phyloP scores from a whole-genome alignment of 2,797 vertebrate species.

The Notoglanidium macrostoma region DNA sequence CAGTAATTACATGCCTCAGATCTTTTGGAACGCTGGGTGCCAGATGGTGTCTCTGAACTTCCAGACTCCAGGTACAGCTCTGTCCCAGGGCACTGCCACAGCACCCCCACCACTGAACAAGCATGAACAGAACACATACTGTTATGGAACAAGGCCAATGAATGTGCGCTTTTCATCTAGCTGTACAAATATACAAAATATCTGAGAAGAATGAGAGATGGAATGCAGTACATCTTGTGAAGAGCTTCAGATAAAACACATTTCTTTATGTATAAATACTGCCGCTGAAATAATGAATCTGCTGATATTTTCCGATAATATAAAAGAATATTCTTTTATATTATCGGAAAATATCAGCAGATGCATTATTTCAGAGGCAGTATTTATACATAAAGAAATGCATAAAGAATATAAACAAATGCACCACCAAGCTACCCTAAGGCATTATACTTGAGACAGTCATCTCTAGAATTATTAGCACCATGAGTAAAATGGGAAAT shows the following conservation, averaged over 20 bases:
- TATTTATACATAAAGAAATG: slow-evolving; percentile 1
- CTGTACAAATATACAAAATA: neutral
- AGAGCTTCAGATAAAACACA: neutral
- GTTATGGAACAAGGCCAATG: slow-evolving; percentile 21
- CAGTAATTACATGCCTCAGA: slow-evolving; percentile 99
- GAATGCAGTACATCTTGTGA: neutral
- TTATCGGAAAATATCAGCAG: neutral
- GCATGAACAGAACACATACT: slow-evolving; percentile 11
- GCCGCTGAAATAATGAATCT: too few species aligned
- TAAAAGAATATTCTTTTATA: neutral
- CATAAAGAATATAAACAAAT: slow-evolving; percentile 4
- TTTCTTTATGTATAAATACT: neutral
- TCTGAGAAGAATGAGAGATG: neutral
- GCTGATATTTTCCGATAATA: neutral
- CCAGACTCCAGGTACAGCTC: slow-evolving; percentile 96
- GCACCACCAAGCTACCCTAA: neutral
- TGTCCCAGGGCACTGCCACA: slow-evolving; percentile 32
- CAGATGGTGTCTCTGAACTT: slow-evolving; percentile 99
- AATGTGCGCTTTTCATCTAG: neutral
- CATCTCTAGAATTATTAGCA: neutral
- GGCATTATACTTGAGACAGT: neutral
- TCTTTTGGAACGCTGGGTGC: slow-evolving; percentile 99
- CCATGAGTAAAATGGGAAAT: neutral
- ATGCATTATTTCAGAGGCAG: neutral
- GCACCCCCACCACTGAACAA: neutral